Base-by-base conservation (phyloP, 2,797 vertebrate species). In the Schizopygopsis pylzovi region DNA sequence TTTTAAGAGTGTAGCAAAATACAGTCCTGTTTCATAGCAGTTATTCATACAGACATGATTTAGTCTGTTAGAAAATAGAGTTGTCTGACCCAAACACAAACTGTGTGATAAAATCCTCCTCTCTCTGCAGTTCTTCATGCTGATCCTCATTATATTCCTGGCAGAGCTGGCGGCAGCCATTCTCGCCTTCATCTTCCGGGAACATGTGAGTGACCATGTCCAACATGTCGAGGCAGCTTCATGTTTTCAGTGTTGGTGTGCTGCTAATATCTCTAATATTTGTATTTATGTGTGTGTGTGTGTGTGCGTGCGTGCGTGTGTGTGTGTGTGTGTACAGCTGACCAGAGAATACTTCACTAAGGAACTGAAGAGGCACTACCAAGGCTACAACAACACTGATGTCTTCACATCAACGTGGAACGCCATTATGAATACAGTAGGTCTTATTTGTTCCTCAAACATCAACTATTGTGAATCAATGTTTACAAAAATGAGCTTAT, bases 331-430 rank as follows among this genome's bases (percentile, higher is more conserved):
- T 65, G 18, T 63, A 7, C 87, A 99, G 98, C 92, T 99, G 92
- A 98, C 97, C 85, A 96, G 97, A 56, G 97, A 98, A 89, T 97
- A 97, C 93, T 99, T 99, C 93, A 97, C 97, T 90, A 97, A 97
- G 93, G 97, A 98, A 89, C 94, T 99, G 90, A 97, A 96, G 95
- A 96, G 94, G 80, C 97, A 97, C 89, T 98, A 98, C 90, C 95
- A 96, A 90, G 96, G 97, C 88, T 95, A 96, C 92, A 99, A 99
- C 0, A 96, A 97, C 92, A 97, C 96, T 0, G 97, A 99, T 0
- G 93, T 97, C 91, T 98, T 98, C 93, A 97, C 97, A 8, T 95
- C 96, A 88, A 98, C 97, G 82, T 99, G 98, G 97, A 99, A 98
- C 71, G 97, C 97, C 1, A 96, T 98, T 90, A 99, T 99, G 98